Evolutionary conservation across 92 coral and sea anemone genomes (phyloP), one percentile per base, ranked within the genome.

Genomic region (Phenganax marumi): DNA sequence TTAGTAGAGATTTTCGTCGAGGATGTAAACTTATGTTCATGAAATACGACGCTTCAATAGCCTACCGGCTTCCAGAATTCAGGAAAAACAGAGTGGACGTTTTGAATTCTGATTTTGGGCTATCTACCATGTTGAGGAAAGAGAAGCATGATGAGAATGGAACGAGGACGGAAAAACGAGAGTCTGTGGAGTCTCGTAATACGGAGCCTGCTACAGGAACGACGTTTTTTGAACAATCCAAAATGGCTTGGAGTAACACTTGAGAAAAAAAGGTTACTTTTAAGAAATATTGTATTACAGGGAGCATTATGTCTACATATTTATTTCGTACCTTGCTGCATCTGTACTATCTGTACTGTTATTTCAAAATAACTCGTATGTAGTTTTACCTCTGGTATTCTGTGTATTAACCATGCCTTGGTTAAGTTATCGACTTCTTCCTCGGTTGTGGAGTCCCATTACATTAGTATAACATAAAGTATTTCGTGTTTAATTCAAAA

Each of bases 1-100:
- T 94, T 88, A 94, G 90, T 46, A 91, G 89, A 25, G 98, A 94
- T 69, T 94, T 94, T 86, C 92, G 98, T 14, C 94, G 89, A 19
- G 98, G 98, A 50, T 94, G 98, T 64, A 92, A 92, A 46, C 80
- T 93, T 47, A 93, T 94, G 2, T 84, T 95, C 64, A 89, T 90
- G 53, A 95, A 95, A 79, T 97, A 93, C 63, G 98, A 95, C 54
- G 74, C 98, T 0, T 95, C 98, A 10, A 92, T 86, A 84, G 98
- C 98, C 0, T 95, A 95, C 70, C 72, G 97, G 24, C 86, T 95
- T 0, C 94, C 97, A 7, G 73, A 88, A 19, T 76, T 79, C 10
- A 86, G 98, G 16, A 95, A 95, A 75, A 88, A 95, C 77, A 87
- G 97, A 8, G 88, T 95, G 49, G 89, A 78, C 19, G 46, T 63